Conservation (phyloP, 2,888 invertebrate species). For the Temnothorax rugatulus region DNA sequence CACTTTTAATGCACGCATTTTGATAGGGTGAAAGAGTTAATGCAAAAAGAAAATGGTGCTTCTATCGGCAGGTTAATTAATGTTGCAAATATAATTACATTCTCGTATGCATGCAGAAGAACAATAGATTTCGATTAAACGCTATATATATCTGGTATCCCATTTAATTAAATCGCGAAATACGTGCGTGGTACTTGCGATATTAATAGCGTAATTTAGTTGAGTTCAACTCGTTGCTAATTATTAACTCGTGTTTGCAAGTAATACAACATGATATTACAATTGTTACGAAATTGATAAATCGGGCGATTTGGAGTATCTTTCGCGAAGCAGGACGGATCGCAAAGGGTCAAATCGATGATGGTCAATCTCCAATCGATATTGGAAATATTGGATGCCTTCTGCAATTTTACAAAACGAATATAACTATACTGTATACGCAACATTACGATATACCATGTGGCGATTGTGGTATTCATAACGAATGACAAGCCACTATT, state of each 20-base stretch:
- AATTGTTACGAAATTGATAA: constrained; percentile 31
- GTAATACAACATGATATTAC: constrained; percentile 15
- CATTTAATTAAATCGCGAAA: constrained; percentile 50
- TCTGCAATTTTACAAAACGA: not conserved
- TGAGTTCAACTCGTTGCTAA: constrained; percentile 37
- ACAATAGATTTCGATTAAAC: constrained; percentile 53
- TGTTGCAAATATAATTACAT: constrained; percentile 46
- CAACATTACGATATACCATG: not conserved
- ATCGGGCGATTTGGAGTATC: not conserved
- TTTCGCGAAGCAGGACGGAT: not conserved
- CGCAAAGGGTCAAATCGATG: not conserved
- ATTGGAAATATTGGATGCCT: not conserved
- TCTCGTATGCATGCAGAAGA: constrained; percentile 14
- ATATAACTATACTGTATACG: not conserved
- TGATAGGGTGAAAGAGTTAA: constrained; percentile 10
- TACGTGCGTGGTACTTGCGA: constrained; percentile 23
- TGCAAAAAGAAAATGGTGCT: constrained; percentile 17
- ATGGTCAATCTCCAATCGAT: not conserved
- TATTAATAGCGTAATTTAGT: constrained; percentile 53
- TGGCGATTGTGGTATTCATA: not conserved
- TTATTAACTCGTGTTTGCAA: constrained; percentile 51
- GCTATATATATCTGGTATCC: constrained; percentile 23
- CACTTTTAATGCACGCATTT: constrained; percentile 8
- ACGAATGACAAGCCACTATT: not conserved
- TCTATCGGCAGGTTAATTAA: constrained; percentile 31